Evolutionary conservation across 2,113 vertebrate genomes (phyloP), one percentile per base, ranked within the genome.

Genomic region (Callorhinus ursinus): DNA sequence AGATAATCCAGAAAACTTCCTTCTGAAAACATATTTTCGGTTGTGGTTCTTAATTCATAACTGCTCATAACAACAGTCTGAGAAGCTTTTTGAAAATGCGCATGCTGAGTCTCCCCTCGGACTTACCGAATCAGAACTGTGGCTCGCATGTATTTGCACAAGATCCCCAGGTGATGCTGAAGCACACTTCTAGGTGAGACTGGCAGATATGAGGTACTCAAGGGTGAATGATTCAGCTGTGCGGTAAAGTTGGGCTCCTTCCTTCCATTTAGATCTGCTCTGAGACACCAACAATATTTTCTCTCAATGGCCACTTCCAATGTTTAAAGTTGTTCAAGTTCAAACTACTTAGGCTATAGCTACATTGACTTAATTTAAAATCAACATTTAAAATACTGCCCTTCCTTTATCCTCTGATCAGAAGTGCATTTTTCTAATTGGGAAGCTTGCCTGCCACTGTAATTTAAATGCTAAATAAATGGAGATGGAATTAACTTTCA

Each of bases 391-490:
- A 93, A 76, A 92, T 76, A n/a, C 21, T 76, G 33, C 31, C 19
- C 12, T 93, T 92, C 39, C 21, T 94, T 57, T 95, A 87, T 84
- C 53, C 76, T 94, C 21, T 71, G 24, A 46, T 90, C 28, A 19
- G 19, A 95, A 69, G 39, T 69, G 4, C 21, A 36, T 80, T 95
- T 85, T 93, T 65, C 59, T 65, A 92, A 95, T 95, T 94, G 96
- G 79, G 59, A 87, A 61, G 4, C 21, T 84, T 87, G 39, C 88
- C 51, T 81, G 63, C 61, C 9, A 86, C 57, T 79, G 5, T 71
- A 85, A 85, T 91, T 97, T 93, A 97, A 97, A 81, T 95, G 36
- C 69, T 84, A 96, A 97, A 83, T 90, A 95, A 82, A 65, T 90
- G 36, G 69, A 65, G n/a, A 85, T 51, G 21, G 51, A 93, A 82